A percentile compares a stretch with the other conserved stretches of the same genome.
phyloP scores from a whole-genome alignment of 1,140 invertebrate species.

The Papilio xuthus region DNA sequence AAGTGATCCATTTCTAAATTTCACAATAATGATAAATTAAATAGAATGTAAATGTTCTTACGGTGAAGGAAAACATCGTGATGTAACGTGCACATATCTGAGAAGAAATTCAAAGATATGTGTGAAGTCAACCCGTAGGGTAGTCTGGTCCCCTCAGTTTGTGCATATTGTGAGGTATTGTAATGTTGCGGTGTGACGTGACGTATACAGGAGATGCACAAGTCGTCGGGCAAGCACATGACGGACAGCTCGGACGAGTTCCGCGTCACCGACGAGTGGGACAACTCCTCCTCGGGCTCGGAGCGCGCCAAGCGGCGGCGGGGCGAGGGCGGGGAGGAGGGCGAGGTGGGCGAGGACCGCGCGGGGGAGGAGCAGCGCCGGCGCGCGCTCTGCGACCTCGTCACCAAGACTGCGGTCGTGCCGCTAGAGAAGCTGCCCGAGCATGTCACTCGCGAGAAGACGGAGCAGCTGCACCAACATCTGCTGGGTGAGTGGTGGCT shows the following conservation, averaged over 20 bases:
- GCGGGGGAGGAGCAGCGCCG: slow-evolving; percentile 42
- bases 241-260: slow-evolving; percentile 80
- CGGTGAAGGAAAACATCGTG: no score
- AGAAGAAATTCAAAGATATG: no score
- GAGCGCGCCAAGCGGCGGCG: slow-evolving; percentile 55
- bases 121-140: no score
- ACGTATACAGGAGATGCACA: slow-evolving; percentile 77
- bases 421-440: slow-evolving; percentile 73
- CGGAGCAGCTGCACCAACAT: slow-evolving; percentile 50
- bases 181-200: not conserved
- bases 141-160: no score
- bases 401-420: slow-evolving; percentile 68
- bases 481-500: slow-evolving; percentile 32
- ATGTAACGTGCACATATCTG: no score
- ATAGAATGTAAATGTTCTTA: no score
- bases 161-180: no score
- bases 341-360: slow-evolving; percentile 30
- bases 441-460: slow-evolving; percentile 65
- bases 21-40: no score
- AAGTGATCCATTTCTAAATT: no score
- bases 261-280: slow-evolving; percentile 61
- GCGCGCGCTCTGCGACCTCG: slow-evolving; percentile 55
- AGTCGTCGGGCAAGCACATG: slow-evolving; percentile 81
- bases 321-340: slow-evolving; percentile 43
- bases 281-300: slow-evolving; percentile 60